Base-by-base conservation (phyloP, 2,113 vertebrate species). In the Halichoeres trimaculatus region DNA sequence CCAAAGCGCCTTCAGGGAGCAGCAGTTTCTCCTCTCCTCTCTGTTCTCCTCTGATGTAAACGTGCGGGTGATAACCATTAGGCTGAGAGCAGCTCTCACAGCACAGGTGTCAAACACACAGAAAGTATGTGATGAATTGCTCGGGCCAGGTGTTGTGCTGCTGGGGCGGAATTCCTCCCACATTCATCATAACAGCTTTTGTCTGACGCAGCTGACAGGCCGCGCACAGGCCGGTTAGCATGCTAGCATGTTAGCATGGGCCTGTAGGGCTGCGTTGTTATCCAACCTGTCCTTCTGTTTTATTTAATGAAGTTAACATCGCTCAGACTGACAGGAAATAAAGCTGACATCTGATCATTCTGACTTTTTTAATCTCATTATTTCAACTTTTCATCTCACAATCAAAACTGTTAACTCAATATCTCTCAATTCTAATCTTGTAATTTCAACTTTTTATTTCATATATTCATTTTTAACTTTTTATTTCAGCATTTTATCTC, bases 81-180 rank as follows among this genome's bases (percentile, higher is more conserved):
- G 67, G 54, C 62, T 77, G 85, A 85, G 70, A 84, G 76, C 74
- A 85, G 80, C 90, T 88, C 75, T 85, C 59, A 26, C 76, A 88
- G 81, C 81, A 78, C 89, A 81, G 83, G 90, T 88, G 91, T 91
- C 50, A 88, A 86, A 89, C 89, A 79, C 85, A 85, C 89, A 84
- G 87, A 89, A 84, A 57, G 20, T 51, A 88, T 88, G 92, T 95
- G 89, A 92, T 91, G 85, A 88, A 91, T 88, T 85, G 84, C 81
- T 48, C 67, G 90, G 76, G 88, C 90, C 95, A 96, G 95, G 94
- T 96, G 96, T 96, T 96, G 94, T 94, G 94, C 93, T 94, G 94
- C 89, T 86, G 85, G 93, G 89, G 90, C 65, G 90, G 90, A 68
- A 92, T 94, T 95, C 94, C 91, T 95, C 91, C 89, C 92, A 88